Evolutionary conservation across 2,888 invertebrate genomes (phyloP).

Genomic region (Himalopsyche kuldschensis): DNA sequence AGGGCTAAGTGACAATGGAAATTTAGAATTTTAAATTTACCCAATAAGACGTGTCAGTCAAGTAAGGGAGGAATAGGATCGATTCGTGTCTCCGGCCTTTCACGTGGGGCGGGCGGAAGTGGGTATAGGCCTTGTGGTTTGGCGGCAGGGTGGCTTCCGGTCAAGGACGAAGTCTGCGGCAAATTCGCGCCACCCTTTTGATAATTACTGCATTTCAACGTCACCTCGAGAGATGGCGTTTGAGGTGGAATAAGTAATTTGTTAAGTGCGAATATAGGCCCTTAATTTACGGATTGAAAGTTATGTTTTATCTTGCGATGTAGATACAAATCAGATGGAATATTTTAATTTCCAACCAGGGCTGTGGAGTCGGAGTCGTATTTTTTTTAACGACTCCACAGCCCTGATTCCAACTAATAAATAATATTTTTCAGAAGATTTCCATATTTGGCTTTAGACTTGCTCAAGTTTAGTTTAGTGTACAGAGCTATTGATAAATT

Average conservation of each 20-base stretch:
- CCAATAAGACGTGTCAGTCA: background rate
- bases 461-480: too few species aligned
- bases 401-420: too few species aligned
- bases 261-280: background rate
- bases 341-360: too few species aligned
- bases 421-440: too few species aligned
- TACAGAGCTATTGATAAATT: too few species aligned
- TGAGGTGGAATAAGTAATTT: background rate
- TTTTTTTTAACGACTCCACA: too few species aligned
- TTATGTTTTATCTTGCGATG: background rate
- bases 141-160: background rate
- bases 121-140: background rate
- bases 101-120: background rate
- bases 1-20: background rate
- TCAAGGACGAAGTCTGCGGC: background rate
- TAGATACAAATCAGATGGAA: too few species aligned
- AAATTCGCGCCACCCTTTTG: background rate
- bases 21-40: background rate
- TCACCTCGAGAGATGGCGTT: background rate
- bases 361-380: too few species aligned
- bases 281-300: background rate
- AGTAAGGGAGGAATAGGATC: background rate
- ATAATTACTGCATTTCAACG: background rate
- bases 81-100: background rate
- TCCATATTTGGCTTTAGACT: too few species aligned